Evolutionary conservation across 2,113 vertebrate species (phyloP), one percentile per base, ranked within the genome.

Genomic region (Syrmaticus mikado): DNA sequence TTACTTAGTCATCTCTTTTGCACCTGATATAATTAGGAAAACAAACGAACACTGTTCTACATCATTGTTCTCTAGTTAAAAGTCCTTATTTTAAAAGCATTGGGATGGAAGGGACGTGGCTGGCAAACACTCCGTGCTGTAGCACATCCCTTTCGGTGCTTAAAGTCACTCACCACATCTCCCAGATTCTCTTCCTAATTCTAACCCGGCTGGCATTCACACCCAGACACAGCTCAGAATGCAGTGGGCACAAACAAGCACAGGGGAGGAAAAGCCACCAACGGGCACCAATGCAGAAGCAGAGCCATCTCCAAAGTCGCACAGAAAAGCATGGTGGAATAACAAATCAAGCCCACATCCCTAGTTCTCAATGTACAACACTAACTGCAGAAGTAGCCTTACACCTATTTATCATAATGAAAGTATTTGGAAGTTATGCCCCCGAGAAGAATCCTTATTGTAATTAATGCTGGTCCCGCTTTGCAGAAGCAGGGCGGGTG

Each of bases 371-470:
- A 1, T 1, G 2, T 19, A 17, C 45, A 55, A 0, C 15, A 10
- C 8, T 1, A 1, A 1, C 20, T n/a, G 58, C 30, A 41, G 6
- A 5, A 20, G 71, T 9, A 21, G 2, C 3, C 34, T 14, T 0
- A 0, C 0, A 7, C 2, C 43, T 24, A 7, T 22, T 46, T 52
- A 11, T 6, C 55, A 6, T 18, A 53, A 45, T 34, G 34, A 3
- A 40, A 55, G 20, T 1, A 0, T 18, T 24, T 40, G 9, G 6
- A 11, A 75, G 25, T n/a, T 48, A 58, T 46, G 30, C 66, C 74
- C 32, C 57, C n/a, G 43, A 20, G 77, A 68, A 48, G 52, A 53
- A 30, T 28, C 17, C 17, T 28, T 27, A 52, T 8, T 13, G 46
- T 41, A 43, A 57, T 14, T 8, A 14, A 41, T 38, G 19, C 45